phyloP scores from a whole-genome alignment of 2,888 invertebrate species.

The Cheilosia impressa region DNA sequence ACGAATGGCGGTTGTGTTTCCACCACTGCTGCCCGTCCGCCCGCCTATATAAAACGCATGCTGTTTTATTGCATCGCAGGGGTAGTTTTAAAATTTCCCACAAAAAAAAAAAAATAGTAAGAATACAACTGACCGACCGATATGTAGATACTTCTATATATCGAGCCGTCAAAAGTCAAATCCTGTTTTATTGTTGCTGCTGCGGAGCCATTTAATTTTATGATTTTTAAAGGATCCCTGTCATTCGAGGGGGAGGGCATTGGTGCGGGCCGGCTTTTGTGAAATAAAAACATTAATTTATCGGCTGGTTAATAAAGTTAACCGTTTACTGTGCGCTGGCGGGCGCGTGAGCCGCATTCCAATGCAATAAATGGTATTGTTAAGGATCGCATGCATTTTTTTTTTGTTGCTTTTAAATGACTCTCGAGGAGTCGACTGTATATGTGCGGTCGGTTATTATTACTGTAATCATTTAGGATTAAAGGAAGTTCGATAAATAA shows the following conservation, averaged over 20 bases:
- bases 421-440: constrained; percentile 58
- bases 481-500: constrained; percentile 75
- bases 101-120: constrained; percentile 12
- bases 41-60: constrained; percentile 60
- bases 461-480: constrained; percentile 75
- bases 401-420: constrained; percentile 48
- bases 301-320: constrained; percentile 72
- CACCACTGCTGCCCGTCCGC: not conserved
- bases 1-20: constrained; percentile 65
- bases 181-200: constrained; percentile 60
- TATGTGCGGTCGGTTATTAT: constrained; percentile 66
- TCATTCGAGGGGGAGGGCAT: constrained; percentile 23
- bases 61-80: constrained; percentile 68
- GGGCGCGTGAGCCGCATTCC: constrained; percentile 11
- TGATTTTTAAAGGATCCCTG: constrained; percentile 71
- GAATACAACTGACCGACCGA: not conserved
- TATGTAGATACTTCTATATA: not conserved
- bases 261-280: not conserved
- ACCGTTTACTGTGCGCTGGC: constrained; percentile 46
- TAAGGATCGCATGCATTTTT: constrained; percentile 47
- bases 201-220: constrained; percentile 70
- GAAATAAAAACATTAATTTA: constrained; percentile 55
- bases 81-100: constrained; percentile 27
- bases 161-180: constrained; percentile 70
- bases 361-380: constrained; percentile 41